Evolutionary conservation across 2,888 invertebrate genomes (phyloP).

Genomic region (Agriotes lineatus): DNA sequence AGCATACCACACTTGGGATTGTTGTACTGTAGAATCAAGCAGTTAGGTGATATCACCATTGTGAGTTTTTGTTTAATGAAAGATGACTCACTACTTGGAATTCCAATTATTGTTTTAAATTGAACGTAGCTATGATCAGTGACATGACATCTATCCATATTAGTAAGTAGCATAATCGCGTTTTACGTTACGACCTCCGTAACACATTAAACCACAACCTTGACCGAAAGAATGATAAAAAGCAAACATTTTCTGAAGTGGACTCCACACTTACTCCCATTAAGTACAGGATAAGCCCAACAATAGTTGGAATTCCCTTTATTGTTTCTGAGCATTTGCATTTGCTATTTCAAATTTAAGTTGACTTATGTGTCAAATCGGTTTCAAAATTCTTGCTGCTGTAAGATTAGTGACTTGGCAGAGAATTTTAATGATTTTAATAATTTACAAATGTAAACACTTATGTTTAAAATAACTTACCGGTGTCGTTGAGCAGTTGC

Average conservation of each 20-base stretch:
- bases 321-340: too few species aligned
- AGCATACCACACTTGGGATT: too few species aligned
- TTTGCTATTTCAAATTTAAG: too few species aligned
- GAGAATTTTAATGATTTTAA: background rate
- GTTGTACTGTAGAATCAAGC: too few species aligned
- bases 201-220: background rate
- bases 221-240: background rate
- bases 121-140: background rate
- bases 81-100: background rate
- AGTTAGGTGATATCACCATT: too few species aligned
- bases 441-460: background rate
- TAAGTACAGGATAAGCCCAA: too few species aligned
- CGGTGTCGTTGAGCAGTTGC: constrained; percentile 74
- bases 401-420: too few species aligned
- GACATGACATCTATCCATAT: background rate
- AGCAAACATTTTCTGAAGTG: background rate
- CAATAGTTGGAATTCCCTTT: too few species aligned
- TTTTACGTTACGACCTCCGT: background rate
- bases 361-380: too few species aligned
- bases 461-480: too few species aligned
- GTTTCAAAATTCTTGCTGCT: too few species aligned
- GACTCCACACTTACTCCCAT: too few species aligned
- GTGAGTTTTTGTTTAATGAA: background rate
- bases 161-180: background rate
- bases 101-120: background rate